These are phyloP conservation scores for Gymnoscelis rufifasciata DNA, from an alignment of 2,888 invertebrate species.

Conservation along the genomic window DNA sequence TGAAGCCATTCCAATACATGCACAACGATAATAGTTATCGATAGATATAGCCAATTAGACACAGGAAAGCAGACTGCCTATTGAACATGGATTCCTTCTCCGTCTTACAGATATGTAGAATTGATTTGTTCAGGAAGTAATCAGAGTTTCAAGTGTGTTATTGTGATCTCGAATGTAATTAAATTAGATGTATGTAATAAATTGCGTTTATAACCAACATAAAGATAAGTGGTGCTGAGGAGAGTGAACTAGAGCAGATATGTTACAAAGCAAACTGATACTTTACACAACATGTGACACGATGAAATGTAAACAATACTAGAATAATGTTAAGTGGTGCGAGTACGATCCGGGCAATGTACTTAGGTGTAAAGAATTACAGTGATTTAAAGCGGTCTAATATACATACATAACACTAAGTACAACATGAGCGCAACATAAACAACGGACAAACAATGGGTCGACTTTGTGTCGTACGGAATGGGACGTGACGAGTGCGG, in stretches of 20 bases:
- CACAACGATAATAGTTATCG: slow-evolving; percentile 60
- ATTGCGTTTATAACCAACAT: slow-evolving; percentile 23
- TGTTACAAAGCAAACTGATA: slow-evolving; percentile 37
- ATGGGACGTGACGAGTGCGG: slow-evolving; percentile 41
- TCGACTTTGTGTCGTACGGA: slow-evolving; percentile 68
- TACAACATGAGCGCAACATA: slow-evolving; percentile 34
- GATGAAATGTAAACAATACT: slow-evolving; percentile 36
- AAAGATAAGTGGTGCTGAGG: slow-evolving; percentile 21
- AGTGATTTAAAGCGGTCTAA: slow-evolving; percentile 32
- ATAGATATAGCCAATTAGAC: slow-evolving; percentile 56
- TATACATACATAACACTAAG: slow-evolving; percentile 19
- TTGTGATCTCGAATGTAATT: slow-evolving; percentile 15
- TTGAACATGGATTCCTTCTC: slow-evolving; percentile 20
- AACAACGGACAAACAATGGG: slow-evolving; percentile 65
- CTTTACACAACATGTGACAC: slow-evolving; percentile 34
- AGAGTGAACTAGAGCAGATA: slow-evolving; percentile 32
- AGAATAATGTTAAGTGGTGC: slow-evolving; percentile 33
- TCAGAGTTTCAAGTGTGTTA: slow-evolving; percentile 14
- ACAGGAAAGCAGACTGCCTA: slow-evolving; percentile 54
- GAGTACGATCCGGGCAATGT: slow-evolving; percentile 35
- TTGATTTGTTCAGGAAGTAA: slow-evolving; percentile 18
- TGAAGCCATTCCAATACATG: slow-evolving; percentile 79
- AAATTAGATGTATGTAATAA: slow-evolving; percentile 14
- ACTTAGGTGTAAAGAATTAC: slow-evolving; percentile 37
- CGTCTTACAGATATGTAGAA: slow-evolving; percentile 14